Conservation (phyloP, 2,797 vertebrate genomes). For the Sparidentex hasta region DNA sequence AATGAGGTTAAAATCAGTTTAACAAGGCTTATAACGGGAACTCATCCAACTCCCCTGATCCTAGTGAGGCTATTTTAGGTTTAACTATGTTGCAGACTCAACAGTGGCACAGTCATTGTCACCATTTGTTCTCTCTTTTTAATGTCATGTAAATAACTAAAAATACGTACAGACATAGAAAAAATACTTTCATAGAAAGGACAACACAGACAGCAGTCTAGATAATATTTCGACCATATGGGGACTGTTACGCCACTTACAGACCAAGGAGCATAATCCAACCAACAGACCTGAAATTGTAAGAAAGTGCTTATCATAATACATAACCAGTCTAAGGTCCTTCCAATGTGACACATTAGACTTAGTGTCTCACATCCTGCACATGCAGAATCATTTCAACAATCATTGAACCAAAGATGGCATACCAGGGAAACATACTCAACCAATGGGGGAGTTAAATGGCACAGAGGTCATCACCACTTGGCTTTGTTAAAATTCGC, state of each 20-base stretch:
- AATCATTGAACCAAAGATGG: background rate
- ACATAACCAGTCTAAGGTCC: background rate
- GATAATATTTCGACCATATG: background rate
- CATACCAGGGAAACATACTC: background rate
- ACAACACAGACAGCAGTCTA: background rate
- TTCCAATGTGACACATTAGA: background rate
- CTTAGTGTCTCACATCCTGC: background rate
- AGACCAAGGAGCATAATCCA: background rate
- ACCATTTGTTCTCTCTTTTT: background rate
- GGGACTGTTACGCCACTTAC: background rate
- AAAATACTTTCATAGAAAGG: background rate
- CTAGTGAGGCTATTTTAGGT: background rate
- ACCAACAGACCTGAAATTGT: background rate
- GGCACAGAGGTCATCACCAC: background rate
- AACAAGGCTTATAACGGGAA: background rate
- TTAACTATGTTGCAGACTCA: background rate
- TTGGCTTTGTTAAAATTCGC: background rate
- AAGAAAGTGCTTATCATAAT: background rate
- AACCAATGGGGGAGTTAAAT: background rate
- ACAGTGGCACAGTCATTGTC: background rate
- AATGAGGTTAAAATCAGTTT: too few species aligned
- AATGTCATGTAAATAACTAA: background rate
- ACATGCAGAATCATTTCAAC: slow-evolving; percentile 7
- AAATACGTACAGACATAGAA: background rate
- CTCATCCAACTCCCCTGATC: background rate